Evolutionary conservation across 2,113 vertebrate genomes (phyloP).

Genomic region (Maccullochella peelii): DNA sequence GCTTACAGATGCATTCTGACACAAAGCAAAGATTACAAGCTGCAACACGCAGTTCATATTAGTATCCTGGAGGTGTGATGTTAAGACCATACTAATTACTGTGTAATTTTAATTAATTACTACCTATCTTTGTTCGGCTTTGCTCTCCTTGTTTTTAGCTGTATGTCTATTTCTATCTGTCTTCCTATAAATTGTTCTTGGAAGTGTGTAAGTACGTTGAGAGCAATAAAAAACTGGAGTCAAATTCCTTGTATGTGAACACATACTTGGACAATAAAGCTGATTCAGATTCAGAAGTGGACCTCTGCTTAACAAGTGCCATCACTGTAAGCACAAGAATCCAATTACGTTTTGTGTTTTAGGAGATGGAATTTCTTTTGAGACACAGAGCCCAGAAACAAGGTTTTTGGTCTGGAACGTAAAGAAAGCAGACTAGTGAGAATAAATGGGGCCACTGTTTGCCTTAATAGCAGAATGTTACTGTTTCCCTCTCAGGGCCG

Average conservation of each 20-base stretch:
- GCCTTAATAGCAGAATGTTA: constrained; percentile 26
- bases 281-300: background rate
- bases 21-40: constrained; percentile 26
- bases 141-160: too few species aligned
- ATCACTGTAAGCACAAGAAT: background rate
- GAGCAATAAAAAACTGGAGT: too few species aligned
- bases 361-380: background rate
- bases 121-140: too few species aligned
- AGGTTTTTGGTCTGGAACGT: background rate
- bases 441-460: constrained; percentile 14
- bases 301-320: background rate
- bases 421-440: constrained; percentile 14
- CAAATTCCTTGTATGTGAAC: background rate
- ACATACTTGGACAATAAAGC: background rate
- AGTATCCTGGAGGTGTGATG: background rate
- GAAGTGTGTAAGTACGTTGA: too few species aligned
- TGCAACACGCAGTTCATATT: background rate
- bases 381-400: constrained; percentile 2
- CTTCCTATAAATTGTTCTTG: too few species aligned
- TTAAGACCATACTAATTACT: constrained; percentile 5
- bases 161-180: too few species aligned
- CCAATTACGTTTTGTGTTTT: background rate
- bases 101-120: too few species aligned
- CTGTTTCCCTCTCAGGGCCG: constrained; percentile 87
- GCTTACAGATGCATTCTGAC: constrained; percentile 29